Evolutionary conservation across 2,113 vertebrate genomes (phyloP).

Genomic region (Trematomus loennbergii): DNA sequence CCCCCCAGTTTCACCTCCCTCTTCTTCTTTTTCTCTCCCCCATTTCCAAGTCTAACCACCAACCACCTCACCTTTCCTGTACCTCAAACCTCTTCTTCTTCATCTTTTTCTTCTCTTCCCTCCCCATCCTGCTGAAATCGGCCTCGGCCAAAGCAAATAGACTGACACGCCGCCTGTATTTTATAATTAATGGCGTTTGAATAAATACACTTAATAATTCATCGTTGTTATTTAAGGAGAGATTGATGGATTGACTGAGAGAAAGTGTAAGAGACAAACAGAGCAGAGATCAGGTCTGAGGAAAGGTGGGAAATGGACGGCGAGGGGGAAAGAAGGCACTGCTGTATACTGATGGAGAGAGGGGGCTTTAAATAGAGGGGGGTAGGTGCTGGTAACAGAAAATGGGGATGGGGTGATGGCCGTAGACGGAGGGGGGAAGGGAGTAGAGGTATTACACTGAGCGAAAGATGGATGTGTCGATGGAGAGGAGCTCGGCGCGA

Average conservation of each 20-base stretch:
- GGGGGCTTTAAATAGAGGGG: constrained; percentile 56
- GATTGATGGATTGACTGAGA: constrained; percentile 66
- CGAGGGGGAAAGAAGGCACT: constrained; percentile 27
- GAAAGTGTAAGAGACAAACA: constrained; percentile 42
- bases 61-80: constrained; percentile 54
- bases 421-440: constrained; percentile 70
- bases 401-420: constrained; percentile 66
- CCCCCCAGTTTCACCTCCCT: constrained; percentile 60
- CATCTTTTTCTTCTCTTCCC: not conserved
- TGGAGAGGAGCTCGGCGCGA: constrained; percentile 49
- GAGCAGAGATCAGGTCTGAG: constrained; percentile 56
- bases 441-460: constrained; percentile 74
- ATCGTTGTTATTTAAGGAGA: constrained; percentile 73
- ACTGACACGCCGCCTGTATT: constrained; percentile 51
- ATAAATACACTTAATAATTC: constrained; percentile 83
- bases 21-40: constrained; percentile 54
- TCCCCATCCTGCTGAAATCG: not conserved
- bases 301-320: constrained; percentile 35
- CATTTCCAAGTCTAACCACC: constrained; percentile 51
- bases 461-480: constrained; percentile 76
- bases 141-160: constrained; percentile 16
- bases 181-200: constrained; percentile 81
- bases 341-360: constrained; percentile 40
- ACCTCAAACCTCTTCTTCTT: constrained; percentile 1
- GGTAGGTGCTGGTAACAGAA: constrained; percentile 50